Evolutionary conservation across 2,888 invertebrate species (phyloP), one percentile per base, ranked within the genome.

Genomic region (Sussaba pulchella): DNA sequence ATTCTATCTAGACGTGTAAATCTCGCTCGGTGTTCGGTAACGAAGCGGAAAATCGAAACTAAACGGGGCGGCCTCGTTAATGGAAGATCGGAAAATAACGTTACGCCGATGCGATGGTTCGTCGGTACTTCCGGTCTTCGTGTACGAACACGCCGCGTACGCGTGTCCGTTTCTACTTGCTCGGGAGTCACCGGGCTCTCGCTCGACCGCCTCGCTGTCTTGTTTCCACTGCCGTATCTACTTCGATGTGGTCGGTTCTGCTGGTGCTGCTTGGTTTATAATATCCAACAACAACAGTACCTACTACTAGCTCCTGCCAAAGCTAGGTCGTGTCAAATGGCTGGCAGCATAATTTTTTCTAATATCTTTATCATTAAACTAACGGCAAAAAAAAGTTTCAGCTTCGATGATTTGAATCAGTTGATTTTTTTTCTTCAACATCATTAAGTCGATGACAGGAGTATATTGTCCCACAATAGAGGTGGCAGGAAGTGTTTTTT

Each of bases 11-110:
- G 64, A 78, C 86, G 89, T 89, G 89, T 90, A 89, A 89, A 90
- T 90, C 90, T 90, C 88, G 78, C 82, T 85, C 87, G n/a, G n/a
- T n/a, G n/a, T n/a, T 85, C 88, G 88, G 89, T 90, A 90, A 90
- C 90, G 90, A 89, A 90, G 87, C 90, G 89, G 90, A 88, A 90
- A 90, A 90, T 90, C 90, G 89, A 90, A 90, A 89, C 90, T 90
- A 90, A 90, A 90, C 89, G 90, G 88, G 77, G 83, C 78, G 79
- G 79, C 77, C 67, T 57, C 66, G 77, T 74, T 78, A 80, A 81
- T 70, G 43, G 70, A 70, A 81, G 81, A 83, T 84, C 74, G 71
- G 74, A 81, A 82, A 81, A 79, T 81, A 82, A 83, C 73, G 78
- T 82, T 82, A 52, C 71, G 78, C 78, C 72, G 78, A 75, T 79